These are phyloP conservation scores for Clarias macrocephalus DNA, from an alignment of 2,113 vertebrate genomes.

Conservation along the genomic window DNA sequence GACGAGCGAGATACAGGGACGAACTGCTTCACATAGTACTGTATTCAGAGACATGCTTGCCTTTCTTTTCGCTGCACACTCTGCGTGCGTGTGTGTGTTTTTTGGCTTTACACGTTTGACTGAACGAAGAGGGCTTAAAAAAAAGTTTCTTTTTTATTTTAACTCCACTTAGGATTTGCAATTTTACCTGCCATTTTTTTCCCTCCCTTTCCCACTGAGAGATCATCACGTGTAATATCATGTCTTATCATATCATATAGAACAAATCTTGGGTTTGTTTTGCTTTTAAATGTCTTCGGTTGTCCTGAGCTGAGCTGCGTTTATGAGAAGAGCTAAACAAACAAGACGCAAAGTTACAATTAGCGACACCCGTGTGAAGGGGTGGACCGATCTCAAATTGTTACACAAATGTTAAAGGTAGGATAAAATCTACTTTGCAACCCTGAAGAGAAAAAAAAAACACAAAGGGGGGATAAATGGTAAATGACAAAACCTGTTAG, in stretches of 20 bases:
- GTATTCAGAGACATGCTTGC: constrained; percentile 44
- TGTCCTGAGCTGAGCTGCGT: neutral
- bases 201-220: neutral
- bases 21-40: constrained; percentile 46
- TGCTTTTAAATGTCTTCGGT: neutral
- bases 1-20: constrained; percentile 28
- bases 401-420: neutral
- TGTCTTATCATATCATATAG: neutral
- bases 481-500: neutral
- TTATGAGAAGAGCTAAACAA: neutral
- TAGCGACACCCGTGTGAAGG: no score
- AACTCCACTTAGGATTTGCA: neutral
- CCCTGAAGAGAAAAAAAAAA: no score
- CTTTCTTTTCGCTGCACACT: constrained; percentile 39
- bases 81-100: constrained; percentile 34
- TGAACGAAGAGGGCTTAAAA: constrained; percentile 30
- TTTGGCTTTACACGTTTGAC: constrained; percentile 23
- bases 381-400: neutral
- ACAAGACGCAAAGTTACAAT: neutral
- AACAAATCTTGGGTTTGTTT: neutral
- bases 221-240: neutral
- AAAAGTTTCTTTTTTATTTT: neutral
- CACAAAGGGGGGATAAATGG: no score
- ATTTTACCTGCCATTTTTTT: constrained; percentile 18
- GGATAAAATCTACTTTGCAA: neutral